phyloP scores from a whole-genome alignment of 2,888 invertebrate genomes.

The Busseola fusca region DNA sequence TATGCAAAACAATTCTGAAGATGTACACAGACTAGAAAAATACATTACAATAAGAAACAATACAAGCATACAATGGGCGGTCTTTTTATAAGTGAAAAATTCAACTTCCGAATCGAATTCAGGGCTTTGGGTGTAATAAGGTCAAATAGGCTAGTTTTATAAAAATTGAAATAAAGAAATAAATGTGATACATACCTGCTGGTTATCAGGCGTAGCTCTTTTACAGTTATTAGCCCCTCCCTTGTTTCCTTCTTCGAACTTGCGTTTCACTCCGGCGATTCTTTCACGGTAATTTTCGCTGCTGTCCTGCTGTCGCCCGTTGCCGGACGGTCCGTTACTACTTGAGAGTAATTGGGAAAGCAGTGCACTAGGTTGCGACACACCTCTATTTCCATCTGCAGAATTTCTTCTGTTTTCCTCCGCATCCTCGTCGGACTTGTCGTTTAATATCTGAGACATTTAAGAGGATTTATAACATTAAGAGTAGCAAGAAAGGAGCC shows the following conservation, averaged over 20 bases:
- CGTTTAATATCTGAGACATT: constrained; percentile 91
- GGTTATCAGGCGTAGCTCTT: constrained; percentile 86
- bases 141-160: neutral
- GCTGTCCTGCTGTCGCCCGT: constrained; percentile 76
- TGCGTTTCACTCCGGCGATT: constrained; percentile 81
- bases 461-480: neutral
- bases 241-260: constrained; percentile 87
- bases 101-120: neutral
- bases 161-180: neutral
- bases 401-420: constrained; percentile 88
- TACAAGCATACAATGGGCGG: neutral
- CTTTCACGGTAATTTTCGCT: constrained; percentile 80
- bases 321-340: constrained; percentile 79
- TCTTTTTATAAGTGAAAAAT: neutral
- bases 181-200: constrained; percentile 74
- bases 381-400: constrained; percentile 69
- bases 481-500: too few species aligned
- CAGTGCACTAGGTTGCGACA: constrained; percentile 87
- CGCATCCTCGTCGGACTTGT: constrained; percentile 94
- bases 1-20: neutral
- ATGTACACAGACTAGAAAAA: neutral
- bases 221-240: constrained; percentile 90
- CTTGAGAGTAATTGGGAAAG: constrained; percentile 86
- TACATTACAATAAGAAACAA: neutral
- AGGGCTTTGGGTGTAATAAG: constrained; percentile 1